Conservation (phyloP, 2,888 invertebrate species). For the Ichneumoninae sp. region DNA sequence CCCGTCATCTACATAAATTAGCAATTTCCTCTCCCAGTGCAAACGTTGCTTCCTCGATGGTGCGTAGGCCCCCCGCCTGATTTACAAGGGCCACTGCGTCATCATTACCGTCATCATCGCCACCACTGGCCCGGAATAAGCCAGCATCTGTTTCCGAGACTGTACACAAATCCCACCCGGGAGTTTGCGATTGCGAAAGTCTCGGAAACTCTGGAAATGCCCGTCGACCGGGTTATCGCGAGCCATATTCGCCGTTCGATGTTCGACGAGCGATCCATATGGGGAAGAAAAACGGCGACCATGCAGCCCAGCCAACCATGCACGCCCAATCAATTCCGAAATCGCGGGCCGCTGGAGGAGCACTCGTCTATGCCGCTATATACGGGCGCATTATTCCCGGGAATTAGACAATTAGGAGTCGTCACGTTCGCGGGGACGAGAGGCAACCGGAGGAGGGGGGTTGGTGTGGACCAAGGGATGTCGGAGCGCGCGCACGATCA, state of each 20-base stretch:
- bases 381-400: constrained; percentile 79
- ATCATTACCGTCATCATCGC: constrained; percentile 53
- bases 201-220: neutral
- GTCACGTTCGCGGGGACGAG: constrained; percentile 79
- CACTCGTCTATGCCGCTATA: constrained; percentile 58
- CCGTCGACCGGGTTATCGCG: neutral
- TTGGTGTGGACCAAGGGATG: constrained; percentile 51
- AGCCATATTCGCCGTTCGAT: neutral
- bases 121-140: constrained; percentile 37
- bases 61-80: constrained; percentile 36
- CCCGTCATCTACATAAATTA: constrained; percentile 68
- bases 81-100: constrained; percentile 61
- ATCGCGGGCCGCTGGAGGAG: constrained; percentile 18
- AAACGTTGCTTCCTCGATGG: constrained; percentile 54
- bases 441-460: neutral
- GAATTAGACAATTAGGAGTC: constrained; percentile 85
- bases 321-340: constrained; percentile 80
- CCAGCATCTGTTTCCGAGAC: constrained; percentile 21
- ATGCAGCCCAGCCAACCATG: neutral
- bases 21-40: constrained; percentile 66
- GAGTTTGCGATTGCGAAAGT: neutral
- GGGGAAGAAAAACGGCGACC: neutral
- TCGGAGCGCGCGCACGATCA: constrained; percentile 57
- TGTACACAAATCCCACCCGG: neutral
- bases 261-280: neutral